phyloP scores from a whole-genome alignment of 2,113 vertebrate species.

The Eidolon helvum region DNA sequence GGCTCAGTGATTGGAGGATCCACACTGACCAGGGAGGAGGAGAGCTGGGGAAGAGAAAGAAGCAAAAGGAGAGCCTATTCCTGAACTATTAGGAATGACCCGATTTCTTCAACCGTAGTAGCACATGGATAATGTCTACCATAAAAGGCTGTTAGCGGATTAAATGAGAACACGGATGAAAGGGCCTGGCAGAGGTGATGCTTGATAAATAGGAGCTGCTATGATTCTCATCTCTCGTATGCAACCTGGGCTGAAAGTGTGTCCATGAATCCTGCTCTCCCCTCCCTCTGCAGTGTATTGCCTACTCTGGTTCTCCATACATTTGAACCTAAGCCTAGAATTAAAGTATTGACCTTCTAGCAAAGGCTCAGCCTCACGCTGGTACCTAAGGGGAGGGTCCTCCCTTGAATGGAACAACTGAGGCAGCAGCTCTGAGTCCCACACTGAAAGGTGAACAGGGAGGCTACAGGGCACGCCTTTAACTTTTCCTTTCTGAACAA shows the following conservation, averaged over 20 bases:
- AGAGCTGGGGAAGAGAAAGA: neutral
- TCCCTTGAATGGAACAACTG: neutral
- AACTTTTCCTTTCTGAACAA: neutral
- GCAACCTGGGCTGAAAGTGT: too few relatives aligned
- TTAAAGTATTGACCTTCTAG: neutral
- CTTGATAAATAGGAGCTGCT: neutral
- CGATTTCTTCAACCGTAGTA: neutral
- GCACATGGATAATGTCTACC: neutral
- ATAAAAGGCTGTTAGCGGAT: neutral
- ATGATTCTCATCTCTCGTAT: neutral
- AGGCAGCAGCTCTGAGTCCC: neutral
- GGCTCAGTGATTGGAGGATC: neutral
- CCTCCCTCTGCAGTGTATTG: rapidly evolving
- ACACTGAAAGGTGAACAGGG: too few relatives aligned
- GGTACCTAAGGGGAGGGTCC: neutral
- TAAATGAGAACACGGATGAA: neutral
- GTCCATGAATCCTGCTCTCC: neutral
- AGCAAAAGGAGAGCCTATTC: neutral
- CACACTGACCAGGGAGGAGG: too few relatives aligned
- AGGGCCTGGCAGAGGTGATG: neutral
- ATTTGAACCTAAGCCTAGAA: neutral
- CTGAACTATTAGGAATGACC: neutral
- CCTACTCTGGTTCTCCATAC: neutral
- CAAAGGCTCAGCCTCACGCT: neutral
- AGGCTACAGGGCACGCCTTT: neutral